These are phyloP conservation scores for Microctonus brassicae DNA, from an alignment of 2,888 invertebrate genomes.

Conservation along the genomic window DNA sequence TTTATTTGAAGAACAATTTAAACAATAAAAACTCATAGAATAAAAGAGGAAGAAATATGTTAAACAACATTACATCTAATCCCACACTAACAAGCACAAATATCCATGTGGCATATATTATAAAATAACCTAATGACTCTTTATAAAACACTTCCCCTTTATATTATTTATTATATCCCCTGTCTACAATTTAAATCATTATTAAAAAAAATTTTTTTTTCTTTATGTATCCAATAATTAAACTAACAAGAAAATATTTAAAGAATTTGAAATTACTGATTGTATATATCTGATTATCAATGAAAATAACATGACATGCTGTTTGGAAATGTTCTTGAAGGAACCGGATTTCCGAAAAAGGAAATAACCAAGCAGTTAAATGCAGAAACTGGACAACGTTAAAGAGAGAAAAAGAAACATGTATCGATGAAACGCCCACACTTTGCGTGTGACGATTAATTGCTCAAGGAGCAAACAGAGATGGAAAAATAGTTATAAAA, in stretches of 20 bases:
- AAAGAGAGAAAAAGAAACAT: too few relatives aligned
- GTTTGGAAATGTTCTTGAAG: neutral
- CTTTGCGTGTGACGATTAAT: slow-evolving; percentile 33
- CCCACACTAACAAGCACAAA: slow-evolving; percentile 7
- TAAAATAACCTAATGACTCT: neutral
- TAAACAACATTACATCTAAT: slow-evolving; percentile 20
- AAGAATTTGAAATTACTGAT: too few relatives aligned
- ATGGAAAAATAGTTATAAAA: slow-evolving; percentile 3
- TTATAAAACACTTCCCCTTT: neutral
- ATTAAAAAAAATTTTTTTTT: too few relatives aligned
- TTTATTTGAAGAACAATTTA: neutral
- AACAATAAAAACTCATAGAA: neutral
- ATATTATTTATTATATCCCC: neutral
- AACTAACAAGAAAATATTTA: too few relatives aligned
- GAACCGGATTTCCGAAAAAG: slow-evolving; percentile 66
- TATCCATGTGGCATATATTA: neutral
- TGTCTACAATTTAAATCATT: neutral
- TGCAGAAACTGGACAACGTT: slow-evolving; percentile 46
- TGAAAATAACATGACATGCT: neutral
- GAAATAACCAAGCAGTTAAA: slow-evolving; percentile 52
- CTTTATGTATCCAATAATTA: too few relatives aligned
- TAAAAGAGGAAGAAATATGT: neutral
- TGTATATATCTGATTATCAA: neutral
- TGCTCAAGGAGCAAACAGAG: slow-evolving; percentile 16
- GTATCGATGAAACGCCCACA: slow-evolving; percentile 47